phyloP scores from a whole-genome alignment of 2,888 invertebrate species.

The Tenthredo notha region DNA sequence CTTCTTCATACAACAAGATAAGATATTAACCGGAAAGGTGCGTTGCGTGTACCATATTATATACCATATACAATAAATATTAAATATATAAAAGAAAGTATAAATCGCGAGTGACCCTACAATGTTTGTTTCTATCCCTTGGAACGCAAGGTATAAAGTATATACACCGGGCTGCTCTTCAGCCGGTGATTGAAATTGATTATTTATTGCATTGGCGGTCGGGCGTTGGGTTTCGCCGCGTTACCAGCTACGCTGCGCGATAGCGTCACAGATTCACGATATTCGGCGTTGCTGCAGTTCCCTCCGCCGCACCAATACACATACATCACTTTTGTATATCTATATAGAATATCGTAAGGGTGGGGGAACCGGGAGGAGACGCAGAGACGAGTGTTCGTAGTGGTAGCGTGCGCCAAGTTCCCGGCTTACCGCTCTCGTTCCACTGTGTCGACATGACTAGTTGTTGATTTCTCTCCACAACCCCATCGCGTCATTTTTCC shows the following conservation, averaged over 20 bases:
- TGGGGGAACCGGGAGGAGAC: conserved; percentile 23
- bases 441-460: conserved; percentile 29
- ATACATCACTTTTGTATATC: not conserved
- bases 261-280: conserved; percentile 1
- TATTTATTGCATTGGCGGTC: conserved; percentile 43
- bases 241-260: conserved; percentile 12
- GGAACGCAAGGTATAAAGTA: conserved; percentile 31
- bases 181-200: conserved; percentile 43
- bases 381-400: not conserved
- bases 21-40: conserved; percentile 11
- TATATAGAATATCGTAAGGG: not conserved
- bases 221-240: conserved; percentile 36
- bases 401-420: conserved; percentile 32
- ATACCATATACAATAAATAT: not conserved
- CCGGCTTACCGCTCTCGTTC: conserved; percentile 22
- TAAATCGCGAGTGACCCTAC: conserved; percentile 1
- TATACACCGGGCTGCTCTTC: not conserved
- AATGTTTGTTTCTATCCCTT: conserved; percentile 14
- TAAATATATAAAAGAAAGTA: not conserved
- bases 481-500: not conserved
- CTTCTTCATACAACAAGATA: not conserved
- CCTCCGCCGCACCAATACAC: not conserved
- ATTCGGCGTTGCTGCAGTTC: conserved; percentile 27
- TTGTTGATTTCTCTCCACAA: conserved; percentile 32
- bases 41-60: conserved; percentile 54